Evolutionary conservation across 2,797 vertebrate species (phyloP), one percentile per base, ranked within the genome.

Genomic region (Dermochelys coriacea): DNA sequence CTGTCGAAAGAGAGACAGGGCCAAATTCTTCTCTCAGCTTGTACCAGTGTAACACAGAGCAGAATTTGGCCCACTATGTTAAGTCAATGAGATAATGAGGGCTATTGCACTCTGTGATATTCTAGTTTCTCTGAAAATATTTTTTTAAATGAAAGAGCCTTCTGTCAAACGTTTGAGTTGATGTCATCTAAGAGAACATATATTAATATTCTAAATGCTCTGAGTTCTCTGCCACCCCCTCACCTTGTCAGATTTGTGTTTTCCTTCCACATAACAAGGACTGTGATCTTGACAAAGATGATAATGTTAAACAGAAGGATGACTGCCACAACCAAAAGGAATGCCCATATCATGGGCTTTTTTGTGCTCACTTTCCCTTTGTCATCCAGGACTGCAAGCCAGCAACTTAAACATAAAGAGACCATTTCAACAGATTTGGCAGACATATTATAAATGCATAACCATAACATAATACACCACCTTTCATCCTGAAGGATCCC

Each of bases 271-370:
- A 98, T 97, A 21, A 96, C 98, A 64, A 51, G 95, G 68, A 95
- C 27, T 2, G 75, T 81, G 81, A 97, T 97, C 74, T 95, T 88
- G 19, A 98, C 57, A 95, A 98, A 86, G 83, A 98, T 87, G 2
- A 80, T 49, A 2, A 95, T 16, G 80, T 98, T 99, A 77, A 94
- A 97, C 54, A 98, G 51, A 31, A 99, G 87, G 92, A 98, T 98
- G 80, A 98, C 10, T 6, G 96, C 87, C 2, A 98, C 74, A 1
- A 98, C 98, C 34, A 98, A 27, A 7, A 99, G 68, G 75, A 99
- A 98, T 34, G 97, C 98, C 98, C 97, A 98, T 27, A 99, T 84
- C 93, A 98, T 94, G 21, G 98, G 98, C 86, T 98, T 98, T 25
- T 82, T 52, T 25, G 94, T 71, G 45, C 96, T 91, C 85, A 98